Percentiles rank a stretch among this genome's conserved stretches.
These are phyloP conservation scores for Zapornia atra DNA, from an alignment of 2,113 vertebrate genomes.

Conservation along the genomic window DNA sequence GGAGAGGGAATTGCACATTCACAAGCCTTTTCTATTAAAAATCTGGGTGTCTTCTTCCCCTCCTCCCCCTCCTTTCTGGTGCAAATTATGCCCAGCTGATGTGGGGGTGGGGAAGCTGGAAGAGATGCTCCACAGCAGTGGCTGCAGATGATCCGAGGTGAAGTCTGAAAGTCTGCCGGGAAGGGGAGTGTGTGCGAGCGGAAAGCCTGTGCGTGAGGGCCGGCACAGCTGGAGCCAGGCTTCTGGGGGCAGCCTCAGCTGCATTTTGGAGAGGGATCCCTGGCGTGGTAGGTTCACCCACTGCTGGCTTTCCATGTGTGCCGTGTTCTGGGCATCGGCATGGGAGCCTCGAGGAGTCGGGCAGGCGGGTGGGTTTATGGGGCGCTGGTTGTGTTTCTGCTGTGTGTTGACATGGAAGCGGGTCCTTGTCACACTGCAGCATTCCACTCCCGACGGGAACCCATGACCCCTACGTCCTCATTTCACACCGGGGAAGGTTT, in stretches of 20 bases:
- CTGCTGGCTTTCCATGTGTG: neutral
- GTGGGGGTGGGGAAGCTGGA: constrained; percentile 39
- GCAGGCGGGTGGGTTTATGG: neutral
- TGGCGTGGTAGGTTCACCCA: neutral
- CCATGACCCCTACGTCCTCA: constrained; percentile 56
- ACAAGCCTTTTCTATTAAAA: constrained; percentile 54
- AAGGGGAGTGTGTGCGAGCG: neutral
- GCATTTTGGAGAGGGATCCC: neutral
- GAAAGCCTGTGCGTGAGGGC: neutral
- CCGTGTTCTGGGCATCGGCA: neutral
- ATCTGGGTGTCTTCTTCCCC: constrained; percentile 53
- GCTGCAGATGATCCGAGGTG: constrained; percentile 15
- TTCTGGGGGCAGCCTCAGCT: rapidly evolving
- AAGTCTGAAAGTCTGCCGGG: neutral
- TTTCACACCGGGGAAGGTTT: neutral
- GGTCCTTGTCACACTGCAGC: constrained; percentile 77
- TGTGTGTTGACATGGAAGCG: rapidly evolving
- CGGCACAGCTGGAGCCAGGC: neutral
- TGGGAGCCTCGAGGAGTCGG: neutral
- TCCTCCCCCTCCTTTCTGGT: constrained; percentile 17
- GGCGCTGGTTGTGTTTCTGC: neutral
- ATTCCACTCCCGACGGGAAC: neutral
- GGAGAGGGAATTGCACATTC: neutral
- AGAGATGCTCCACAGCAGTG: neutral
- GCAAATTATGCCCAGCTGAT: constrained; percentile 36